Percentiles rank a stretch among this genome's conserved stretches.
phyloP scores from a whole-genome alignment of 1,140 invertebrate species.

The Plodia interpunctella region DNA sequence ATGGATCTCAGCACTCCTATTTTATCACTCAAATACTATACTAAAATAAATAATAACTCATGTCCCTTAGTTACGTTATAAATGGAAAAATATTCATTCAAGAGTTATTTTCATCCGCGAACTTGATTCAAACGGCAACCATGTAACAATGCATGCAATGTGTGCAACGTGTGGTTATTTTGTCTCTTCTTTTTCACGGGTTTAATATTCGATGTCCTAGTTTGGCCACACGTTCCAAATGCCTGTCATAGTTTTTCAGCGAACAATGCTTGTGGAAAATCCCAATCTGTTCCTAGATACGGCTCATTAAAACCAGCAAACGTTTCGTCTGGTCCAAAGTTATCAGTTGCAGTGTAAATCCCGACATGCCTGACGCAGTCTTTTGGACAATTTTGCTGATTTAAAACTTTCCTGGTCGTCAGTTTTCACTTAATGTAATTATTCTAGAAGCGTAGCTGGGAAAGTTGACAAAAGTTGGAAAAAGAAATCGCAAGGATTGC shows the following conservation, averaged over 20 bases:
- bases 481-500: background rate
- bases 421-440: background rate
- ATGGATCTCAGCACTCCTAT: too few relatives aligned
- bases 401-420: background rate
- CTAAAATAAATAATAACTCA: too few relatives aligned
- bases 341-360: background rate
- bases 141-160: background rate
- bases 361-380: background rate
- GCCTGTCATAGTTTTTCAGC: background rate
- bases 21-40: too few relatives aligned
- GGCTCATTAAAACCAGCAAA: constrained; percentile 4
- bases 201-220: background rate
- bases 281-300: background rate
- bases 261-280: background rate
- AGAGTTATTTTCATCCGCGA: too few relatives aligned
- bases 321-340: background rate
- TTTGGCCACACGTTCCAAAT: background rate
- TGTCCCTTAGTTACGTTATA: too few relatives aligned
- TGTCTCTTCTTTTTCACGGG: background rate
- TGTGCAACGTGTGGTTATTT: background rate
- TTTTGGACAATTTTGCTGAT: background rate
- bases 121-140: too few relatives aligned
- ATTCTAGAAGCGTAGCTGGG: background rate
- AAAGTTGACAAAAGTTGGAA: background rate
- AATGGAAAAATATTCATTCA: too few relatives aligned